These are phyloP conservation scores for Macropus fuliginosus DNA, from an alignment of 2,797 vertebrate species.

Conservation along the genomic window DNA sequence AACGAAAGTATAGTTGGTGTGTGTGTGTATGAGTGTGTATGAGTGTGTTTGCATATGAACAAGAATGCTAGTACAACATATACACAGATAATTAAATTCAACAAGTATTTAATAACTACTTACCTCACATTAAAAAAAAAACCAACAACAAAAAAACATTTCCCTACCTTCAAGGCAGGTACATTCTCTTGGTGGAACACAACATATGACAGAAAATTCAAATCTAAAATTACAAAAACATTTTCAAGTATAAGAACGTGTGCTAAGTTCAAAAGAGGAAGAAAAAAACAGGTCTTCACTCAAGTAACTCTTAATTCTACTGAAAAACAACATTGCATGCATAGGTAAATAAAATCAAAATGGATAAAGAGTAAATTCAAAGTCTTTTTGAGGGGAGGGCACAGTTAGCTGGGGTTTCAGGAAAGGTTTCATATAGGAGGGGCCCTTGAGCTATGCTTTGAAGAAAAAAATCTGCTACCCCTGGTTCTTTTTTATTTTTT, in stretches of 20 bases:
- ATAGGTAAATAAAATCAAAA: neutral
- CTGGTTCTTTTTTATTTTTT: neutral
- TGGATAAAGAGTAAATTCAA: neutral
- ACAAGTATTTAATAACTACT: neutral
- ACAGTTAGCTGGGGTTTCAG: neutral
- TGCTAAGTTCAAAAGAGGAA: neutral
- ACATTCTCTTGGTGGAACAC: neutral
- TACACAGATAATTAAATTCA: neutral
- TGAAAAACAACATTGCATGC: neutral
- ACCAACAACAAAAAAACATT: neutral
- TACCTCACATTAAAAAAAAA: neutral
- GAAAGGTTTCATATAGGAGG: neutral
- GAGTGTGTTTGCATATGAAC: neutral
- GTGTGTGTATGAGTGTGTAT: neutral
- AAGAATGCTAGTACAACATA: neutral
- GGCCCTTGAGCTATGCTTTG: neutral
- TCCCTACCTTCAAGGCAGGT: neutral
- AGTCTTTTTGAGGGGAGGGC: neutral
- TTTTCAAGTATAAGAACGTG: neutral
- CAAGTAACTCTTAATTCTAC: neutral
- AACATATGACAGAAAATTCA: neutral
- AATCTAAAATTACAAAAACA: neutral
- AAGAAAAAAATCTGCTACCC: constrained; percentile 18
- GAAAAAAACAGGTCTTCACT: neutral
- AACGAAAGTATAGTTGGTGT: neutral